phyloP scores from a whole-genome alignment of 2,888 invertebrate species.

The Achlya flavicornis region DNA sequence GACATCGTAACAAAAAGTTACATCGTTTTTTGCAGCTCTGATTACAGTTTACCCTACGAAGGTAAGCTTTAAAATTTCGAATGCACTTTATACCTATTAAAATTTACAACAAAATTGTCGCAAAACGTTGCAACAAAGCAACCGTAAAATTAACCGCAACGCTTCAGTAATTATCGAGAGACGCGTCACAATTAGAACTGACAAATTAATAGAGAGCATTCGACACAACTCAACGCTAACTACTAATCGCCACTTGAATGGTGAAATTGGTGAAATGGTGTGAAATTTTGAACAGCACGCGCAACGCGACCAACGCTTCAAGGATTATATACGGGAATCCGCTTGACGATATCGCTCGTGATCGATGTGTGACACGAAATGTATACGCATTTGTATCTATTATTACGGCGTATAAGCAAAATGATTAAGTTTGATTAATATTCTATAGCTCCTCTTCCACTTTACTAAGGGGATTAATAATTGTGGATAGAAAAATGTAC shows the following conservation, averaged over 20 bases:
- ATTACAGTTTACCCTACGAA: too few species aligned
- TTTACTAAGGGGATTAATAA: too few species aligned
- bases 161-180: constrained; percentile 56
- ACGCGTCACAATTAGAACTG: constrained; percentile 60
- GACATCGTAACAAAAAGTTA: too few species aligned
- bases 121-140: constrained; percentile 25
- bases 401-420: not conserved
- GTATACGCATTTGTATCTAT: not conserved
- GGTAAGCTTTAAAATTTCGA: too few species aligned
- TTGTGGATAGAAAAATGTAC: too few species aligned
- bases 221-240: constrained; percentile 44
- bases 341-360: constrained; percentile 13
- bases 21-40: too few species aligned
- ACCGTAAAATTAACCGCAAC: constrained; percentile 46
- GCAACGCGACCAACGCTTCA: constrained; percentile 10
- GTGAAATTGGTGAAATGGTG: constrained; percentile 64
- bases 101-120: not conserved
- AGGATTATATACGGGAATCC: constrained; percentile 9
- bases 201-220: constrained; percentile 70
- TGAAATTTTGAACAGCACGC: constrained; percentile 51
- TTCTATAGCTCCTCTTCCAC: too few species aligned
- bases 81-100: not conserved
- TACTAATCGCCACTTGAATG: constrained; percentile 66
- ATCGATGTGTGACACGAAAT: constrained; percentile 1
- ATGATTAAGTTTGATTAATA: too few species aligned